Percentiles rank a stretch among this genome's conserved stretches.
Evolutionary conservation across 2,888 invertebrate species (phyloP).

Genomic region (Melinopterus prodromus): DNA sequence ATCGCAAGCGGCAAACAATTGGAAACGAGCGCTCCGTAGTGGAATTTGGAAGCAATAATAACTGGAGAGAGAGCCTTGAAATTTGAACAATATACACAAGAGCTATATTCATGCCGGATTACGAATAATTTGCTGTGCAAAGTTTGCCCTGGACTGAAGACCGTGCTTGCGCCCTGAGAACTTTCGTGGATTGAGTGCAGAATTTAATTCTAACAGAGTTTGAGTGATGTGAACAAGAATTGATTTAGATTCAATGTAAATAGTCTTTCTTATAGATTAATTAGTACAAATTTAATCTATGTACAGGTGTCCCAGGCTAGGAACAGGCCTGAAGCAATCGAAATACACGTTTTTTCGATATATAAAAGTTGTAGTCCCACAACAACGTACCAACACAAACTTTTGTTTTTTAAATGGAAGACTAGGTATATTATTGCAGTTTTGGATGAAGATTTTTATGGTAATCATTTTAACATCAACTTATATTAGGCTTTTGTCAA

Average conservation of each 20-base stretch:
- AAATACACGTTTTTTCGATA: too few species aligned
- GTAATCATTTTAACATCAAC: too few species aligned
- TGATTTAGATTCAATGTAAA: not conserved
- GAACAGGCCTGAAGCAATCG: too few species aligned
- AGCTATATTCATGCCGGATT: not conserved
- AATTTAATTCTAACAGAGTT: not conserved
- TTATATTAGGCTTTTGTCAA: too few species aligned
- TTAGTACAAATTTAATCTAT: not conserved
- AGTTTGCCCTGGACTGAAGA: not conserved
- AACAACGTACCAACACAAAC: too few species aligned
- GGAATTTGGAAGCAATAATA: not conserved
- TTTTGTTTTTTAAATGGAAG: too few species aligned
- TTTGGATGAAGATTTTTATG: too few species aligned
- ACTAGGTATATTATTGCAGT: too few species aligned
- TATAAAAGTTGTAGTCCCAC: too few species aligned
- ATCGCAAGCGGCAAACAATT: slow-evolving; percentile 4
- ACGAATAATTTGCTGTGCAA: slow-evolving; percentile 4
- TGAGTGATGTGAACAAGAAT: not conserved
- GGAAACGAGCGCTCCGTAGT: not conserved
- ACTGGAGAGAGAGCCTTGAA: not conserved
- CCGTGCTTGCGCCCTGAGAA: not conserved
- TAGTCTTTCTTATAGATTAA: not conserved
- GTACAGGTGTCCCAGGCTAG: too few species aligned
- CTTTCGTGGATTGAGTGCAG: not conserved
- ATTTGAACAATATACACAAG: not conserved